Conservation (phyloP, 2,113 vertebrate genomes). For the Otis tarda region DNA sequence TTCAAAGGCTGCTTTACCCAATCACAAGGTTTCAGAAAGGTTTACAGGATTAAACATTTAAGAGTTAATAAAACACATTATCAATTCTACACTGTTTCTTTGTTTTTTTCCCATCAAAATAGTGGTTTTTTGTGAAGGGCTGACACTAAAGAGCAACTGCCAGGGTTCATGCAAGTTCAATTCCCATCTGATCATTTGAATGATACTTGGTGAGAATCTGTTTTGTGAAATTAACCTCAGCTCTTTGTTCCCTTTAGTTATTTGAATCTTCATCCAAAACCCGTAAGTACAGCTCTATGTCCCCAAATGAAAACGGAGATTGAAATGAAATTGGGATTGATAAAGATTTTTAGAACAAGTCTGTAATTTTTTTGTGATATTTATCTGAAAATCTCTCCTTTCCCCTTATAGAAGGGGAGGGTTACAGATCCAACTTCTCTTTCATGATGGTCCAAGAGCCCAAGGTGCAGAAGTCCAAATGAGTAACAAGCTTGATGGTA, state of each 20-base stretch:
- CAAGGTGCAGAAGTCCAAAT: not conserved
- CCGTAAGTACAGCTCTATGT: not conserved
- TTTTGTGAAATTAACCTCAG: slow-evolving; percentile 15
- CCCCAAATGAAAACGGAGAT: not conserved
- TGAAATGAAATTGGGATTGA: not conserved
- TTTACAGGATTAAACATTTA: slow-evolving; percentile 7
- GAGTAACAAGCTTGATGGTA: not conserved
- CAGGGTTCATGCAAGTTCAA: slow-evolving; percentile 37
- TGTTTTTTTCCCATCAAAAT: not conserved
- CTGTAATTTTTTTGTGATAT: not conserved
- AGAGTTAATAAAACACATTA: slow-evolving; percentile 41
- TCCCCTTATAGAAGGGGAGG: not conserved
- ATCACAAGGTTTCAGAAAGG: not conserved
- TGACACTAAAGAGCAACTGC: slow-evolving; percentile 20
- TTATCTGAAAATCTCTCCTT: not conserved
- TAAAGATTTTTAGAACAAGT: not conserved
- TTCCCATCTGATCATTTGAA: slow-evolving; percentile 39
- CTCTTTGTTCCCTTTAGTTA: slow-evolving; percentile 12
- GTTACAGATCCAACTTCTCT: not conserved
- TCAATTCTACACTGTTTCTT: slow-evolving; percentile 8
- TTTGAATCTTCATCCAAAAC: not conserved
- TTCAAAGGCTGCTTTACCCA: slow-evolving; percentile 4
- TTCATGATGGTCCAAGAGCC: not conserved
- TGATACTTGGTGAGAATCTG: slow-evolving; percentile 20
- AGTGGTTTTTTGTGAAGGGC: slow-evolving; percentile 23